phyloP scores from a whole-genome alignment of 2,113 vertebrate species.

The Campylomormyrus tamandua region DNA sequence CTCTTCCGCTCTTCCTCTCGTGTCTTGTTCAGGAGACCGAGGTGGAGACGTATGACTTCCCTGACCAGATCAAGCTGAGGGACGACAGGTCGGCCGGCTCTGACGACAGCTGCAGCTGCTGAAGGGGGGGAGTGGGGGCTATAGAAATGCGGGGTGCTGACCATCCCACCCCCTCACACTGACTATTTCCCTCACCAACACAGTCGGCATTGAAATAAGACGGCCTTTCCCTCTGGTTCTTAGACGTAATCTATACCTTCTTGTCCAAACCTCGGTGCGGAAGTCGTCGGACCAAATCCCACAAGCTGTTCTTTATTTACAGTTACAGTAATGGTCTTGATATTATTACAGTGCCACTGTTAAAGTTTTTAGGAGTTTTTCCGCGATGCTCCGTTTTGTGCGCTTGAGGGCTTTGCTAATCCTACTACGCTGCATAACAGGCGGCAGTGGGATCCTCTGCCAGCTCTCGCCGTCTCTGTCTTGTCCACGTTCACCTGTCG shows the following conservation, averaged over 20 bases:
- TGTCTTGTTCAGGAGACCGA: constrained; percentile 32
- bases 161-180: not conserved
- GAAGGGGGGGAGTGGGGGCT: not conserved
- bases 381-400: not conserved
- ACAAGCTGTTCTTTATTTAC: not conserved
- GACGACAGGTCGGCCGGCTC: constrained; percentile 24
- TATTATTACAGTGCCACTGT: not conserved
- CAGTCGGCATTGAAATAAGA: not conserved
- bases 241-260: not conserved
- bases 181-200: not conserved
- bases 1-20: not conserved
- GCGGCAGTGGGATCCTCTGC: not conserved
- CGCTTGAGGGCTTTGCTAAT: not conserved
- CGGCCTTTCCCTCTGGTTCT: not conserved
- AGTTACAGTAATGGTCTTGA: not conserved
- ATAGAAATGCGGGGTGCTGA: not conserved
- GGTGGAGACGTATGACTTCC: constrained; percentile 36
- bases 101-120: constrained; percentile 36
- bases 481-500: not conserved
- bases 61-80: constrained; percentile 39
- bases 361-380: not conserved
- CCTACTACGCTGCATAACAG: not conserved
- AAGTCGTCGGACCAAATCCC: not conserved
- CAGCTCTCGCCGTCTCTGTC: not conserved
- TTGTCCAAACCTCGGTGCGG: not conserved